phyloP scores from a whole-genome alignment of 2,888 invertebrate genomes.

The Himalopsyche kuldschensis region DNA sequence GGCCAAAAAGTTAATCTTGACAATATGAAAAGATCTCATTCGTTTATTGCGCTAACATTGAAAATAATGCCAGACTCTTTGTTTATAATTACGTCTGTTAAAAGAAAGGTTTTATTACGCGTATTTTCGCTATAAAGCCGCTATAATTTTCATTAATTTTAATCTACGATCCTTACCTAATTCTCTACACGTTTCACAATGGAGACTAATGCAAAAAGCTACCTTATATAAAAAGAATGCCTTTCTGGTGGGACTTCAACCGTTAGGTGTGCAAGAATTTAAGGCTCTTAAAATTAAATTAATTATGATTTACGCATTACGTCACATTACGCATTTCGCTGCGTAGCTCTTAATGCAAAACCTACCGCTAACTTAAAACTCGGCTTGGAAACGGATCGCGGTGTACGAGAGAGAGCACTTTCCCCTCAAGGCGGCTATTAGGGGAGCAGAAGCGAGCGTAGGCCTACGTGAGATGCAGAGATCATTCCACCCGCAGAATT shows the following conservation, averaged over 20 bases:
- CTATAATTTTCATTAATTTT: conserved; percentile 16
- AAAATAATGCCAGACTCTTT: conserved; percentile 12
- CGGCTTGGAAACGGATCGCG: neutral
- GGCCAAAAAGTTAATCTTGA: conserved; percentile 4
- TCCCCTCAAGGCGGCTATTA: conserved; percentile 24
- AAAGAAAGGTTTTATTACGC: conserved; percentile 18
- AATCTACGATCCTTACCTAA: neutral
- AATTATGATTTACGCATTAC: conserved; percentile 34
- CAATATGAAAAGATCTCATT: conserved; percentile 4
- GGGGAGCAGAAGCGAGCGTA: conserved; percentile 22
- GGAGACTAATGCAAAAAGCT: neutral
- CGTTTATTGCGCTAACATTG: conserved; percentile 8
- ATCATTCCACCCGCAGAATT: conserved; percentile 32
- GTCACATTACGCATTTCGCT: conserved; percentile 18
- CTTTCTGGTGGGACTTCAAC: conserved; percentile 3
- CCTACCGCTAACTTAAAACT: conserved; percentile 19
- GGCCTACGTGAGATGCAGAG: conserved; percentile 27
- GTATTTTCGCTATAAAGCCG: conserved; percentile 7
- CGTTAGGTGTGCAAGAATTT: neutral
- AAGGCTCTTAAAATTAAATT: conserved; percentile 25
- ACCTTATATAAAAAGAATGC: conserved; percentile 7
- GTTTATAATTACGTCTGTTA: conserved; percentile 16
- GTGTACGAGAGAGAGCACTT: neutral
- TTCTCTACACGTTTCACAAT: neutral
- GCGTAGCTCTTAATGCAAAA: conserved; percentile 28